Evolutionary conservation across 92 coral and sea anemone species (phyloP), one percentile per base, ranked within the genome.

Genomic region (Porites divaricata): DNA sequence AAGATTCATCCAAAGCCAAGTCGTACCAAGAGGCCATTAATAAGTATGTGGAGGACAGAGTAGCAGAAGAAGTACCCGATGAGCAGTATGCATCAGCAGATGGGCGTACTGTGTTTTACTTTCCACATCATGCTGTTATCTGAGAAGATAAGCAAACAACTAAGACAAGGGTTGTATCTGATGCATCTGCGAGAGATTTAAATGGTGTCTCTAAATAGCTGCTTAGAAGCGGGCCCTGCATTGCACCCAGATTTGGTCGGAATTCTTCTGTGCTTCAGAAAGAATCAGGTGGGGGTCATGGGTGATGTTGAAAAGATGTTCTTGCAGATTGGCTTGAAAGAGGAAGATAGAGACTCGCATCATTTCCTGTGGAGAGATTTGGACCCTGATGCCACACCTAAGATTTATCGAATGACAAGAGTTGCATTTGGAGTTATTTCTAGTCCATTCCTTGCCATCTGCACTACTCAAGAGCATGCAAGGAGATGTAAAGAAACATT

Each of bases 301-400:
- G 86, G 85, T 48, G 93, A 85, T 70, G 62, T 90, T 5, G 63
- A 77, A 53, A 86, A 90, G 66, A 90, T 85, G 87, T 86, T 90
- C 22, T 51, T 79, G 54, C 90, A 90, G 66, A 57, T 88, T 14
- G 51, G 67, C 16, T 54, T 88, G 49, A 64, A 79, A 13, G 67
- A 79, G 7, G 67, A 76, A 74, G 84, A 88, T 73, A 65, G 72
- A 66, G 69, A 88, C 1, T n/a, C 72, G 1, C 88, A 84, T 66
- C 85, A 86, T 8, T 89, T 28, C 50, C 65, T 84, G 58, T 89
- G 89, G 92, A 57, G 89, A 71, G 59, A 84, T 53, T 59, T 63
- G 25, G 77, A 72, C 59, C 14, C 64, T 9, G 72, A 78, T 8
- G 81, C 45, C 12, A 14, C 19, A 17, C 89, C 89, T 12, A 53